phyloP scores from a whole-genome alignment of 2,797 vertebrate genomes.

The Myripristis jacobus region DNA sequence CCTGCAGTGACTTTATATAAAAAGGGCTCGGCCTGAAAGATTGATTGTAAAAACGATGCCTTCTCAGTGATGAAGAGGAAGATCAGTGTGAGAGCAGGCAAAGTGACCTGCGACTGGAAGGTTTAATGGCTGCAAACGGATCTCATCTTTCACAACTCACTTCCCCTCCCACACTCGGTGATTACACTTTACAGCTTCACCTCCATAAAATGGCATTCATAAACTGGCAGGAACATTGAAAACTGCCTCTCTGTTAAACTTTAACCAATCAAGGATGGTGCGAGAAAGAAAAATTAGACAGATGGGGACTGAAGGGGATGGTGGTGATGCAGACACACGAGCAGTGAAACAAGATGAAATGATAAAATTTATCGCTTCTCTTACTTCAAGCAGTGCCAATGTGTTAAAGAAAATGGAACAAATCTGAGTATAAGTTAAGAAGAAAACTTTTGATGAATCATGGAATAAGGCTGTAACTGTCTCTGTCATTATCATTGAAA shows the following conservation, averaged over 20 bases:
- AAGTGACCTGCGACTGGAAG: background rate
- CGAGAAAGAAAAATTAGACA: slow-evolving; percentile 7
- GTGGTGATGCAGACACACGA: no score
- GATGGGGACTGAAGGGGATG: background rate
- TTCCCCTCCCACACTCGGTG: slow-evolving; percentile 5
- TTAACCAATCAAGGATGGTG: slow-evolving; percentile 16
- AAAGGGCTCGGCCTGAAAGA: no score
- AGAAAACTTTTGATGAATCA: background rate
- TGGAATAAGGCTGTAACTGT: background rate
- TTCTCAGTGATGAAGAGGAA: no score
- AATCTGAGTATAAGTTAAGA: no score
- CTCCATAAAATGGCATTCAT: slow-evolving; percentile 46
- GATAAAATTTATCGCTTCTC: background rate
- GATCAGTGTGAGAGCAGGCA: no score
- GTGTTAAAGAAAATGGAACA: no score
- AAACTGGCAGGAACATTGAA: slow-evolving; percentile 22
- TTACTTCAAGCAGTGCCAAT: background rate
- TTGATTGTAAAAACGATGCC: no score
- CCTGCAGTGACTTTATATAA: no score
- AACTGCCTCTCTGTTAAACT: slow-evolving; percentile 45
- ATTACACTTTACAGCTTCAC: slow-evolving; percentile 29
- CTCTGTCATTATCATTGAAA: no score
- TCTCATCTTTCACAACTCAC: slow-evolving; percentile 8
- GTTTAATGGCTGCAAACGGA: background rate
- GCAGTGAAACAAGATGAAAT: background rate